phyloP scores from a whole-genome alignment of 2,113 vertebrate genomes.

The Colius striatus region DNA sequence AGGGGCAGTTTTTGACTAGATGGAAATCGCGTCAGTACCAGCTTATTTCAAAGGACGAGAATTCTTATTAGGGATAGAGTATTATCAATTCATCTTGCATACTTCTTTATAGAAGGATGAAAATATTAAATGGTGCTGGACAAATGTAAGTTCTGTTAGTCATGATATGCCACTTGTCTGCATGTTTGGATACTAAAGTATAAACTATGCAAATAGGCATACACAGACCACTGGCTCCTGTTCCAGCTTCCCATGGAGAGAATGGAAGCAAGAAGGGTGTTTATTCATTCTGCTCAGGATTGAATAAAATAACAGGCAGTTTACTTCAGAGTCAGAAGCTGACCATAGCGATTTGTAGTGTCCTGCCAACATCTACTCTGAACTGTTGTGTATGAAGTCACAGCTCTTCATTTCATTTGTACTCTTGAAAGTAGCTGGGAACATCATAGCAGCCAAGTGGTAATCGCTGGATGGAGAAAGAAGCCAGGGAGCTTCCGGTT shows the following conservation, averaged over 20 bases:
- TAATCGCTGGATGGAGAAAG: not conserved
- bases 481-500: not conserved
- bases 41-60: not conserved
- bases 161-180: not conserved
- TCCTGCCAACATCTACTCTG: constrained; percentile 47
- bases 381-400: constrained; percentile 31
- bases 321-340: not conserved
- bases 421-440: constrained; percentile 20
- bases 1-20: not conserved
- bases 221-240: not conserved
- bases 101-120: not conserved
- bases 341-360: not conserved
- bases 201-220: not conserved
- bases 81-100: not conserved
- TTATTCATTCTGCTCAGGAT: not conserved
- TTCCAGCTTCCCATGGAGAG: not conserved
- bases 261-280: not conserved
- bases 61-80: not conserved
- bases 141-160: not conserved
- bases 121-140: not conserved
- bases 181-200: not conserved
- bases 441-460: constrained; percentile 33
- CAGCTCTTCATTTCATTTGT: not conserved
- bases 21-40: not conserved
- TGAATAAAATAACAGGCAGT: not conserved